A percentile compares a stretch with the other conserved stretches of the same genome.
phyloP scores from a whole-genome alignment of 1,140 invertebrate species.

The Zeugodacus cucurbitae region DNA sequence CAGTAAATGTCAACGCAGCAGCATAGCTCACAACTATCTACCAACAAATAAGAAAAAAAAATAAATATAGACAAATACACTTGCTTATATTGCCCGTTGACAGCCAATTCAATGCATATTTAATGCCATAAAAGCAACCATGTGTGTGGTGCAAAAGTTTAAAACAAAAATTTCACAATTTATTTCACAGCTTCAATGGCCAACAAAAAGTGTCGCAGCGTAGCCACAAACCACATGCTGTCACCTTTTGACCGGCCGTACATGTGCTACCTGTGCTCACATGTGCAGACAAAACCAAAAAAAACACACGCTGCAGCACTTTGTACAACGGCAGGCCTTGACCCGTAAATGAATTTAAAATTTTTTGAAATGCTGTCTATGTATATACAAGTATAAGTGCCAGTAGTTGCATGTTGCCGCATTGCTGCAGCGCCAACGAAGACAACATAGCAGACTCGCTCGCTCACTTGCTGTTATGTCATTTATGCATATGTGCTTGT shows the following conservation, averaged over 20 bases:
- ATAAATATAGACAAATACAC: background rate
- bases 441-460: background rate
- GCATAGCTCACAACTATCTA: background rate
- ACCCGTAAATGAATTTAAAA: conserved; percentile 28
- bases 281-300: background rate
- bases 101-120: background rate
- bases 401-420: background rate
- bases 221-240: background rate
- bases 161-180: background rate
- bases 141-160: background rate
- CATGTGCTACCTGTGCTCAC: background rate
- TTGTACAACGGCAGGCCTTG: background rate
- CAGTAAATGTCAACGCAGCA: background rate
- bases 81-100: background rate
- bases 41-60: background rate
- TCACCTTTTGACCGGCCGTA: background rate
- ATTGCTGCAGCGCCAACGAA: background rate
- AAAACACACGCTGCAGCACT: background rate
- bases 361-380: background rate
- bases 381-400: background rate
- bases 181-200: background rate
- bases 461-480: too few relatives aligned
- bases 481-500: background rate
- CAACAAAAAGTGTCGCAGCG: background rate
- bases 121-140: background rate